A percentile compares a stretch with the other conserved stretches of the same genome.
Conservation (phyloP, 2,888 invertebrate species). For the Brachypalpus laphriformis region DNA sequence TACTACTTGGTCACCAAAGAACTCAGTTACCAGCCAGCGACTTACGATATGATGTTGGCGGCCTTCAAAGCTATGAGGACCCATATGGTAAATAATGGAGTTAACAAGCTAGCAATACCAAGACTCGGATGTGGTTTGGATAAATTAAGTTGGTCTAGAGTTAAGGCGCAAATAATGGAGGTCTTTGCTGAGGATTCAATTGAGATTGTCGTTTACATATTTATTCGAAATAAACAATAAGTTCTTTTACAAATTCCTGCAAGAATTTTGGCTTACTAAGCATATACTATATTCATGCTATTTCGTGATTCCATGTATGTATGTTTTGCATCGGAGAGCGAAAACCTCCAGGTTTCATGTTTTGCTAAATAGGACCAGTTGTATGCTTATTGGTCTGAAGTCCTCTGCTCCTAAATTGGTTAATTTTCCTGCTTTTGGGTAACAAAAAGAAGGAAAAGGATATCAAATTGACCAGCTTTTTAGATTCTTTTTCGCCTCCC, state of each 20-base stretch:
- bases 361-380: too few species aligned
- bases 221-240: slow-evolving; percentile 64
- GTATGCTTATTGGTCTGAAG: too few species aligned
- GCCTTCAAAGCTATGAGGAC: slow-evolving; percentile 81
- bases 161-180: slow-evolving; percentile 84
- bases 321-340: too few species aligned
- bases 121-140: slow-evolving; percentile 87
- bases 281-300: too few species aligned
- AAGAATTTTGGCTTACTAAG: too few species aligned
- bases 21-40: slow-evolving; percentile 83
- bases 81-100: slow-evolving; percentile 82
- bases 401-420: too few species aligned
- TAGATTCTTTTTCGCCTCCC: too few species aligned
- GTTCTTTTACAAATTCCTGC: background rate
- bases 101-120: slow-evolving; percentile 85
- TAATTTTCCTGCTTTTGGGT: too few species aligned
- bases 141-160: slow-evolving; percentile 85
- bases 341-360: too few species aligned
- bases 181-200: slow-evolving; percentile 83
- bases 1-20: slow-evolving; percentile 86
- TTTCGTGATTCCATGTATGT: too few species aligned
- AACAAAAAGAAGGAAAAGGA: too few species aligned
- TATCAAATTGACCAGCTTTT: too few species aligned
- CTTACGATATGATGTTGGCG: slow-evolving; percentile 81
- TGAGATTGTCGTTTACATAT: slow-evolving; percentile 84